Base-by-base conservation (phyloP, 2,113 vertebrate genomes). In the Perca fluviatilis region DNA sequence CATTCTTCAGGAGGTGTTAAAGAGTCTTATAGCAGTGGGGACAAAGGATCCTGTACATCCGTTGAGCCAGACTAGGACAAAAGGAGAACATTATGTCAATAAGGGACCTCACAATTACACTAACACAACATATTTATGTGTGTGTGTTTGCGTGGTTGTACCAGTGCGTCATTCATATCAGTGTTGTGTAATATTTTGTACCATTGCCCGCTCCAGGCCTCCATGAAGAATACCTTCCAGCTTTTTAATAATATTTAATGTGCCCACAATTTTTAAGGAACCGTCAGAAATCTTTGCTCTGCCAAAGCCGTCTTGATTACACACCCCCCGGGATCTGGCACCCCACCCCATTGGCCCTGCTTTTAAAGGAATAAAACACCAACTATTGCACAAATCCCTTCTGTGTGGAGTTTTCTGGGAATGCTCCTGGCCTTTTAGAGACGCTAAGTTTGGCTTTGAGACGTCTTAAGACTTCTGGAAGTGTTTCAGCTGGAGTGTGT, bases 211-310 rank as follows among this genome's bases (percentile, higher is more conserved):
- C 65, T 63, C 19, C 72, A 19, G 75, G 54, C 68, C 13, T 46
- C 1, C 1, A 46, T 80, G 82, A 80, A 90, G 79, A 62, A 85
- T 73, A 87, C 67, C 73, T 27, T 79, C 84, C 49, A 80, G 80
- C 77, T 86, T 84, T 88, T 87, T 83, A 93, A 94, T 94, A 87
- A 89, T 67, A 65, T 89, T 84, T 92, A 91, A 92, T 94, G 78
- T 80, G 87, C 83, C 82, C 33, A 77, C 65, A 86, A 86, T 90
- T 92, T 3, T 91, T 76, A 89, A 91, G 89, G 82, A 93, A 88
- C 87, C 78, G 81, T 86, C 82, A 94, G 84, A 90, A 91, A 79
- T 50, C 71, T 51, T 19, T 33, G 49, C 74, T 62, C 79, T 89
- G 93, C 90, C 91, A 94, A 81, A 61, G 21, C 57, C 49, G 40